Evolutionary conservation across 1,140 invertebrate species (phyloP).

Genomic region (Sycophaga agraensis): DNA sequence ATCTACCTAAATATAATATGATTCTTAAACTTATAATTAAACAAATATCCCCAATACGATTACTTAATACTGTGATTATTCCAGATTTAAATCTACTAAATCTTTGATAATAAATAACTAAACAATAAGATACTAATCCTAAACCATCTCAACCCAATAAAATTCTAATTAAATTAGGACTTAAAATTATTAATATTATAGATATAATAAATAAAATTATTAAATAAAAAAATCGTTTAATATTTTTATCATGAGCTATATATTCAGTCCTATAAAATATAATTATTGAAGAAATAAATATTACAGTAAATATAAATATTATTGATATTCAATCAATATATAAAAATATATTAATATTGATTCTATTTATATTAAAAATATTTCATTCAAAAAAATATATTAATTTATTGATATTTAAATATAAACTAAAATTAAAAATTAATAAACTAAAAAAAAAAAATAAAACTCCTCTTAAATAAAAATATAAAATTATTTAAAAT

Average conservation of each 20-base stretch:
- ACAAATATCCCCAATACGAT: slow-evolving; percentile 67
- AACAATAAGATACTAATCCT: slow-evolving; percentile 67
- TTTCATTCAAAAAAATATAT: too few relatives aligned
- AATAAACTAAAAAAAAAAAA: too few relatives aligned
- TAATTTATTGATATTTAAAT: too few relatives aligned
- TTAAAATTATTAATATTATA: slow-evolving; percentile 68
- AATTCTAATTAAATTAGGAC: slow-evolving; percentile 67
- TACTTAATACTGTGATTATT: slow-evolving; percentile 64
- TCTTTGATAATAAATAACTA: slow-evolving; percentile 69
- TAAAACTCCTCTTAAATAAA: too few relatives aligned
- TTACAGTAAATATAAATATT: too few relatives aligned
- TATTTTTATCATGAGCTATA: slow-evolving; percentile 58
- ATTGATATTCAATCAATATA: background rate
- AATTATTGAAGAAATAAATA: slow-evolving; percentile 59
- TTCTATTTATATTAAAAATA: too few relatives aligned
- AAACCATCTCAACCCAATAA: slow-evolving; percentile 70
- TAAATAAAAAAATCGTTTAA: slow-evolving; percentile 61
- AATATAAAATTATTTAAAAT: slow-evolving; percentile 53
- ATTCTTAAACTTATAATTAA: slow-evolving; percentile 55
- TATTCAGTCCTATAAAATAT: slow-evolving; percentile 64
- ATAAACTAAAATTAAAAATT: too few relatives aligned
- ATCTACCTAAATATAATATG: too few relatives aligned
- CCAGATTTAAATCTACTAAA: slow-evolving; percentile 62
- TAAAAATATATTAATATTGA: background rate
- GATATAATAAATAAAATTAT: slow-evolving; percentile 67